A percentile compares a stretch with the other conserved stretches of the same genome.
Evolutionary conservation across 2,797 vertebrate genomes (phyloP).

Genomic region (Austrolebias charrua): DNA sequence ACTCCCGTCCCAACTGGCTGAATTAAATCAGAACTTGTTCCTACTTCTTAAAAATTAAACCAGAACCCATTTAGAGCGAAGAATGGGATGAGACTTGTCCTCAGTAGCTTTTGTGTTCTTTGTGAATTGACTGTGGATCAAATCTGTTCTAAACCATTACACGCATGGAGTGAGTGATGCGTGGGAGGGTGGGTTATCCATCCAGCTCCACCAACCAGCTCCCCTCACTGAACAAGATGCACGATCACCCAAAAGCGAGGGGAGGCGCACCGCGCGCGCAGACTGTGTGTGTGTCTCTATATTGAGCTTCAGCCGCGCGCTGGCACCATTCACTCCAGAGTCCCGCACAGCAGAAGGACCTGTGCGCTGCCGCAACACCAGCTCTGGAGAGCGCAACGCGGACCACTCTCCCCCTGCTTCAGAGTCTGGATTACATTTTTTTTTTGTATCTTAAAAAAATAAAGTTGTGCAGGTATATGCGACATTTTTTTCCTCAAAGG

Average conservation of each 20-base stretch:
- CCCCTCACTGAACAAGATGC: slow-evolving; percentile 66
- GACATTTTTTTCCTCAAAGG: background rate
- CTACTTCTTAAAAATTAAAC: no score
- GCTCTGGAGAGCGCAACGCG: slow-evolving; percentile 58
- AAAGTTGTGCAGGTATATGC: slow-evolving; percentile 5
- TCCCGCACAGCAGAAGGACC: slow-evolving; percentile 54
- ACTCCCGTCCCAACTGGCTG: no score
- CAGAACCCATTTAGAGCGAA: no score
- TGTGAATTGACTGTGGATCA: slow-evolving; percentile 29
- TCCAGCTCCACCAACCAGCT: slow-evolving; percentile 75
- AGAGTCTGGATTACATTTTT: slow-evolving; percentile 69
- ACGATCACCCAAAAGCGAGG: slow-evolving; percentile 66
- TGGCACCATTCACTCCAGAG: slow-evolving; percentile 72
- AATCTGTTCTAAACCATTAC: slow-evolving; percentile 23
- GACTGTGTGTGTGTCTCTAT: slow-evolving; percentile 69
- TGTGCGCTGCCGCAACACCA: slow-evolving; percentile 50
- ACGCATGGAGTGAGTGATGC: background rate
- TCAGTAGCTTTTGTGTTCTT: background rate
- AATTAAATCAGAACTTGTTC: no score
- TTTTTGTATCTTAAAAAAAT: slow-evolving; percentile 21
- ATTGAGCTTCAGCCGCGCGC: slow-evolving; percentile 69
- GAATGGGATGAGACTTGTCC: background rate
- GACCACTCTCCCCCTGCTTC: slow-evolving; percentile 46
- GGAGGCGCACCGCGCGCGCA: slow-evolving; percentile 76
- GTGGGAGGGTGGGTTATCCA: slow-evolving; percentile 45